Percentiles rank a stretch among this genome's conserved stretches.
phyloP scores from a whole-genome alignment of 2,888 invertebrate species.

The Tribolium freemani region DNA sequence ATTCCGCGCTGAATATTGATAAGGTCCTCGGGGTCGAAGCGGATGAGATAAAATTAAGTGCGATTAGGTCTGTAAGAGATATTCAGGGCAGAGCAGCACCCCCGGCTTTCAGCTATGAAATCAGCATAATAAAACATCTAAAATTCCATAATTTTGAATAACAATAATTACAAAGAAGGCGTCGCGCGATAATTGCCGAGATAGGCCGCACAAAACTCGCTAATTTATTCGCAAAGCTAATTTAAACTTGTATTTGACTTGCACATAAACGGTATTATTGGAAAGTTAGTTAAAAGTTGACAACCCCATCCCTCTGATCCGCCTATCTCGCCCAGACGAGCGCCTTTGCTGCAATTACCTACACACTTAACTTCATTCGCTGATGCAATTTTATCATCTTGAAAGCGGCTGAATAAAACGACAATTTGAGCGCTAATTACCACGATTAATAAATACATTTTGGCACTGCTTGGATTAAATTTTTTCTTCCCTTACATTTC shows the following conservation, averaged over 20 bases:
- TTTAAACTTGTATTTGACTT: constrained; percentile 70
- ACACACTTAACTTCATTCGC: constrained; percentile 54
- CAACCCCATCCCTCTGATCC: constrained; percentile 62
- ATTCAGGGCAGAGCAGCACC: constrained; percentile 55
- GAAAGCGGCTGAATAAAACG: constrained; percentile 42
- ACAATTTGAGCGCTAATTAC: constrained; percentile 44
- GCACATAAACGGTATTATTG: constrained; percentile 69
- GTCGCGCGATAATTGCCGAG: constrained; percentile 68
- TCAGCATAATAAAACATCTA: constrained; percentile 69
- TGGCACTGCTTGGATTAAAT: too few species aligned
- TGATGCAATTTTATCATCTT: constrained; percentile 50
- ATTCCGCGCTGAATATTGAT: constrained; percentile 47
- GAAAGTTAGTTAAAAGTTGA: constrained; percentile 69
- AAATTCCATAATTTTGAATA: constrained; percentile 69
- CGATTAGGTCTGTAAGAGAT: constrained; percentile 41
- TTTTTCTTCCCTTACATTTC: too few species aligned
- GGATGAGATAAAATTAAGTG: constrained; percentile 37
- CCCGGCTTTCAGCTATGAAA: constrained; percentile 64
- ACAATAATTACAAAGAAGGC: constrained; percentile 69
- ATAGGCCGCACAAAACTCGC: constrained; percentile 68
- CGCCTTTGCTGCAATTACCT: constrained; percentile 53
- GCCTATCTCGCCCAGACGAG: constrained; percentile 36
- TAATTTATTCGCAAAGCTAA: constrained; percentile 69
- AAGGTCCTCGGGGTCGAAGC: neutral
- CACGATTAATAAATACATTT: constrained; percentile 25